Base-by-base conservation (phyloP, 2,113 vertebrate genomes). In the Hoplias malabaricus region DNA sequence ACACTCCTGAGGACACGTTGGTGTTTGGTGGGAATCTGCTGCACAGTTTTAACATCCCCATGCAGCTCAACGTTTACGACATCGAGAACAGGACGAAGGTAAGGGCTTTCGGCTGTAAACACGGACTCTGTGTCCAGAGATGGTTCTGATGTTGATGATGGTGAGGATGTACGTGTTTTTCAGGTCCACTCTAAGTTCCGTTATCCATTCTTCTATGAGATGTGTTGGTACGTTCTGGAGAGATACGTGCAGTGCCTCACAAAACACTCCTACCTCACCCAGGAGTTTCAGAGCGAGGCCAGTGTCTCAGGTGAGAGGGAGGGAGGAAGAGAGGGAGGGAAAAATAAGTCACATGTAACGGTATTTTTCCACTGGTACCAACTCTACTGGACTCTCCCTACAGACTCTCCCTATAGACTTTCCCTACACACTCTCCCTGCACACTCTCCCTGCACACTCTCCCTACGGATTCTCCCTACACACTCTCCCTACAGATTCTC, bases 31-130 rank as follows among this genome's bases (percentile, higher is more conserved):
- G 97, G 78, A 99, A 99, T 91, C 95, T 99, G 88, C 92, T 99
- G 85, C 97, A 99, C 91, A 99, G 97, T 89, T 99, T 99, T 88
- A 99, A 99, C 92, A 96, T 99, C 92, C 97, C 97, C 86, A 99
- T 99, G 97, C 97, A 99, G 93, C 94, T 99, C 67, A 93, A 91
- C 83, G 95, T 99, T 88, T 94, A 97, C 62, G 97, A 98, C 87
- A 98, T 99, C 80, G 97, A 99, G 90, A 96, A 98, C 86, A 94
- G 96, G 86, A 99, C 97, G 14, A 96, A 95, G 95, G 97, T 99
- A 93, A 91, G 93, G 31, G 5, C 16, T 19, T 38, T 53, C 50
- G 36, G 29, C 13, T 23, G n/a, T n/a, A 40, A 7, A 12, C 0
- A 48, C 12, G 0, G 12, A 5, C 16, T 48, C 43, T 48, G 14